phyloP scores from a whole-genome alignment of 2,888 invertebrate genomes.

The Drosophila subsilvestris region DNA sequence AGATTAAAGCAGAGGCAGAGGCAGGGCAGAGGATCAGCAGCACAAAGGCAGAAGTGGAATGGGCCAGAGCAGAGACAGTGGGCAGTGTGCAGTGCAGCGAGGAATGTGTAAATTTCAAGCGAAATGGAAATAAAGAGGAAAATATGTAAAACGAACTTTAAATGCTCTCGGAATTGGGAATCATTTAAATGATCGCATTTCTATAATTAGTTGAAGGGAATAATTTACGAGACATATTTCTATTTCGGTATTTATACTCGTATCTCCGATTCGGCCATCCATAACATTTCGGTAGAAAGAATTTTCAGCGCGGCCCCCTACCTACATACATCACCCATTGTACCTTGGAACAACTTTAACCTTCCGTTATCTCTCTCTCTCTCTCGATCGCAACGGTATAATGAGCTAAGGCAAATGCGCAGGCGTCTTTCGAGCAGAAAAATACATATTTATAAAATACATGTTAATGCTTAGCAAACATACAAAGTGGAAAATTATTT shows the following conservation, averaged over 20 bases:
- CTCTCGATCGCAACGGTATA: constrained; percentile 39
- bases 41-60: constrained; percentile 9
- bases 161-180: constrained; percentile 13
- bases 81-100: neutral
- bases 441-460: constrained; percentile 29
- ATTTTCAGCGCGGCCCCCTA: neutral
- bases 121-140: constrained; percentile 33
- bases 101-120: constrained; percentile 44
- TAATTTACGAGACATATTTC: neutral
- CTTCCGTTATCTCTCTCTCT: constrained; percentile 2
- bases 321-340: constrained; percentile 11
- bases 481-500: constrained; percentile 41
- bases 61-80: neutral
- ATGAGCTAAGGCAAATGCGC: constrained; percentile 43
- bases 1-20: constrained; percentile 27
- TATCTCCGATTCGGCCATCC: neutral
- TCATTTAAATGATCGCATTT: constrained; percentile 13
- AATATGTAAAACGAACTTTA: constrained; percentile 12
- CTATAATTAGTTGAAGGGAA: constrained; percentile 4
- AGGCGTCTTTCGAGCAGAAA: constrained; percentile 50
- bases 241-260: neutral
- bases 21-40: constrained; percentile 39
- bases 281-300: neutral
- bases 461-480: constrained; percentile 24
- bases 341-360: constrained; percentile 11